A percentile compares a stretch with the other conserved stretches of the same genome.
phyloP scores from a whole-genome alignment of 2,113 vertebrate genomes.

The Tragelaphus imberbis region DNA sequence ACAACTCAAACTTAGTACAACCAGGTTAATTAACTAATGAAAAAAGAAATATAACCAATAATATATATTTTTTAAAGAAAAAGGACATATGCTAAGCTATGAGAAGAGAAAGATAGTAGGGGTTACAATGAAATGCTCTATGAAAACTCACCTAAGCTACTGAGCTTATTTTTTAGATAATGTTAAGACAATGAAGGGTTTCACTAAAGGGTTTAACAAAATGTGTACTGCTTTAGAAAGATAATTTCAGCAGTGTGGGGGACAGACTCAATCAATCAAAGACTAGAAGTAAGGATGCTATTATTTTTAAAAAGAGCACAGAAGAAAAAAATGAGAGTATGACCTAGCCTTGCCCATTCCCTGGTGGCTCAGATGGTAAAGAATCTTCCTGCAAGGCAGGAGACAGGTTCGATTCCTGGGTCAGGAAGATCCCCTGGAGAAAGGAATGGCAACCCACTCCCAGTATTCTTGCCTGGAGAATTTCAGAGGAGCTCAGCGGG shows the following conservation, averaged over 20 bases:
- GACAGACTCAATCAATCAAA: background rate
- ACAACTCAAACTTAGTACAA: background rate
- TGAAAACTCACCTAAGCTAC: background rate
- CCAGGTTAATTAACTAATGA: background rate
- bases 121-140: background rate
- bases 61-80: background rate
- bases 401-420: background rate
- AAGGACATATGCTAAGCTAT: background rate
- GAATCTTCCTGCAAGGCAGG: background rate
- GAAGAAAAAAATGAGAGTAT: background rate
- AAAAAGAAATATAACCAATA: background rate
- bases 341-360: background rate
- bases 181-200: background rate
- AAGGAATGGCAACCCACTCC: background rate
- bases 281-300: background rate
- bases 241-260: background rate
- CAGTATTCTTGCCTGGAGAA: background rate
- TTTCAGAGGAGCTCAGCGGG: background rate
- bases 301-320: background rate
- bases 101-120: background rate
- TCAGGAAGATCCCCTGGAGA: background rate
- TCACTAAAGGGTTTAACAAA: background rate
- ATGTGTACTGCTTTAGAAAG: background rate
- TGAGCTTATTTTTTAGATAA: background rate
- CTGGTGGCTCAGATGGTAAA: background rate